These are phyloP conservation scores for Salvelinus namaycush DNA, from an alignment of 2,113 vertebrate species.

Conservation along the genomic window DNA sequence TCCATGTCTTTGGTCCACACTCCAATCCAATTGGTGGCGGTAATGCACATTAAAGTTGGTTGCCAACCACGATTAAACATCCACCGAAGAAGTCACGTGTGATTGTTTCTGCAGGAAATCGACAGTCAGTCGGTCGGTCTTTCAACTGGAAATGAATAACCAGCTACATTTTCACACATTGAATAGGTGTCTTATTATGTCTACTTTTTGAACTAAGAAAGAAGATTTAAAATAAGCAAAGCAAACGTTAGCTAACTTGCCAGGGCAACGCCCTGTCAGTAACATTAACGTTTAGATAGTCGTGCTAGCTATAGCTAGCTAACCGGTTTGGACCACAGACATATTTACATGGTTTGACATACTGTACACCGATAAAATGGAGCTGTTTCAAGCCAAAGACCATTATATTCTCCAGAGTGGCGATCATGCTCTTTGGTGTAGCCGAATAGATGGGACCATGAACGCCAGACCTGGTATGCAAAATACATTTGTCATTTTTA, in stretches of 20 bases:
- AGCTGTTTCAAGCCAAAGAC: conserved; percentile 96
- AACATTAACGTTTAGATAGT: no score
- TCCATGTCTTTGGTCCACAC: no score
- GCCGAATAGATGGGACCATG: conserved; percentile 88
- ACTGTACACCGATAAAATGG: conserved; percentile 73
- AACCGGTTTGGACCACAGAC: background rate
- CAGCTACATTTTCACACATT: conserved; percentile 17
- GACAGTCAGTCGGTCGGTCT: conserved; percentile 18
- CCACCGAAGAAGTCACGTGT: conserved; percentile 40
- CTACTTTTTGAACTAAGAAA: background rate
- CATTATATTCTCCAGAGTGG: conserved; percentile 94
- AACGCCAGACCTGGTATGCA: conserved; percentile 83
- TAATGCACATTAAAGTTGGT: no score
- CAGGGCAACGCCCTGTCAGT: background rate
- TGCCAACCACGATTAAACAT: no score
- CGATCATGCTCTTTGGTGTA: conserved; percentile 92
- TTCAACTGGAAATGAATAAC: conserved; percentile 8
- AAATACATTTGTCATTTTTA: no score
- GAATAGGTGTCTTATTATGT: background rate
- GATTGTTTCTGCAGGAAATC: conserved; percentile 52
- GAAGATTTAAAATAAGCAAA: background rate
- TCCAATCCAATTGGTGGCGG: no score
- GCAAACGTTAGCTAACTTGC: background rate
- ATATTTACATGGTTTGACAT: conserved; percentile 7
- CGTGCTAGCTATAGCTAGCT: background rate